These are phyloP conservation scores for Syngnathus scovelli DNA, from an alignment of 2,113 vertebrate genomes.

Conservation along the genomic window DNA sequence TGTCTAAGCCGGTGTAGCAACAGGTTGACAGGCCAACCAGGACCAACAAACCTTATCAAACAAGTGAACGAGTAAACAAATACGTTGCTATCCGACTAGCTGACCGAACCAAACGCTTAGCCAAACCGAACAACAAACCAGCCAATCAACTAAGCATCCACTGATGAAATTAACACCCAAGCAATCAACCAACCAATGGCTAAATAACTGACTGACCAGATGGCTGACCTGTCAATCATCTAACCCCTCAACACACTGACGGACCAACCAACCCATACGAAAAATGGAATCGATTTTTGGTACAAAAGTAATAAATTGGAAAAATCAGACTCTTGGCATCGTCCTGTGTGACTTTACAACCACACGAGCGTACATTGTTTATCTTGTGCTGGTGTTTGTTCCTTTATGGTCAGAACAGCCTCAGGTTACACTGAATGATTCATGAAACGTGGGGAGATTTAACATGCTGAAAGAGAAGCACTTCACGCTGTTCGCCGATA, in stretches of 20 bases:
- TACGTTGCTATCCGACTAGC: not conserved
- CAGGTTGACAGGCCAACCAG: no score
- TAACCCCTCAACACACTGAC: no score
- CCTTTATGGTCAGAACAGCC: slow-evolving; percentile 31
- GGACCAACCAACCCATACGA: not conserved
- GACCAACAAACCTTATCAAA: no score
- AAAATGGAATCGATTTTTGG: not conserved
- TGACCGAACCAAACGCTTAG: not conserved
- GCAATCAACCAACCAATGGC: no score
- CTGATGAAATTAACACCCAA: not conserved
- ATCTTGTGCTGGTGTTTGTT: slow-evolving; percentile 12
- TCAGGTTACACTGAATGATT: slow-evolving; percentile 52
- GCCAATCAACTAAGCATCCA: not conserved
- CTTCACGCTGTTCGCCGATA: slow-evolving; percentile 9
- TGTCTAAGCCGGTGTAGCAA: not conserved
- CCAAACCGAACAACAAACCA: no score
- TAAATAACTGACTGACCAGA: no score
- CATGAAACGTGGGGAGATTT: slow-evolving; percentile 38
- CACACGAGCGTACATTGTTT: slow-evolving; percentile 1
- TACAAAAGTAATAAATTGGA: not conserved
- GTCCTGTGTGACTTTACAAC: not conserved
- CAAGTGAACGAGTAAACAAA: not conserved
- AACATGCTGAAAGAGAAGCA: slow-evolving; percentile 25
- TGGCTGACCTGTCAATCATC: no score
- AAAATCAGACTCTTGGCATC: not conserved